Evolutionary conservation across 2,888 invertebrate species (phyloP).

Genomic region (Catocala sponsa): DNA sequence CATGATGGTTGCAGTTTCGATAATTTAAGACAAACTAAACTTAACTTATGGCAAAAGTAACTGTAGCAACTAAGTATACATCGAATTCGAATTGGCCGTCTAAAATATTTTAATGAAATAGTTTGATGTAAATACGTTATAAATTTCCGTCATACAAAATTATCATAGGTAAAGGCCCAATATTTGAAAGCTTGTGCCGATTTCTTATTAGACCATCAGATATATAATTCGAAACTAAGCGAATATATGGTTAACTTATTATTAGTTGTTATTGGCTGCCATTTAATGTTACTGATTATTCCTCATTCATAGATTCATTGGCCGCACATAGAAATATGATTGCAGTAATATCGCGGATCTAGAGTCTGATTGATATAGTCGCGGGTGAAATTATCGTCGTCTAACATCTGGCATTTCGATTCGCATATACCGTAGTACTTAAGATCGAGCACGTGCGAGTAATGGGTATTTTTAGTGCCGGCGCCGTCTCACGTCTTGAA

Average conservation of each 20-base stretch:
- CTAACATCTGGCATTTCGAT: conserved; percentile 43
- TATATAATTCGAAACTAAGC: no score
- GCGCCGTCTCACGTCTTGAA: background rate
- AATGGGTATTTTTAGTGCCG: conserved; percentile 36
- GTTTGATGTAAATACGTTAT: no score
- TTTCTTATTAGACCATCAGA: no score
- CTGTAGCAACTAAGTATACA: no score
- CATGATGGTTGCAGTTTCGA: no score
- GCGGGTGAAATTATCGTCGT: conserved; percentile 42
- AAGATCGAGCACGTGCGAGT: conserved; percentile 22
- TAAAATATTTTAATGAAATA: no score
- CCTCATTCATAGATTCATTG: conserved; percentile 30
- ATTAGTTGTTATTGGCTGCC: background rate
- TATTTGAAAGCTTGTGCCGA: no score
- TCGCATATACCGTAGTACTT: conserved; percentile 21
- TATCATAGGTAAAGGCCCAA: no score
- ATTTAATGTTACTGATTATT: conserved; percentile 41
- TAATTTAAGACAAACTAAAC: no score
- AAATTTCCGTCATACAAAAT: no score
- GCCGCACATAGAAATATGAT: conserved; percentile 31
- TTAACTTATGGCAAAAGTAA: no score
- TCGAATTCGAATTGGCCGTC: no score
- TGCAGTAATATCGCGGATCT: conserved; percentile 46
- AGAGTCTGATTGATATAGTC: conserved; percentile 48
- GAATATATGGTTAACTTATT: background rate